Evolutionary conservation across 2,888 invertebrate genomes (phyloP).

Genomic region (Linyphia triangularis): DNA sequence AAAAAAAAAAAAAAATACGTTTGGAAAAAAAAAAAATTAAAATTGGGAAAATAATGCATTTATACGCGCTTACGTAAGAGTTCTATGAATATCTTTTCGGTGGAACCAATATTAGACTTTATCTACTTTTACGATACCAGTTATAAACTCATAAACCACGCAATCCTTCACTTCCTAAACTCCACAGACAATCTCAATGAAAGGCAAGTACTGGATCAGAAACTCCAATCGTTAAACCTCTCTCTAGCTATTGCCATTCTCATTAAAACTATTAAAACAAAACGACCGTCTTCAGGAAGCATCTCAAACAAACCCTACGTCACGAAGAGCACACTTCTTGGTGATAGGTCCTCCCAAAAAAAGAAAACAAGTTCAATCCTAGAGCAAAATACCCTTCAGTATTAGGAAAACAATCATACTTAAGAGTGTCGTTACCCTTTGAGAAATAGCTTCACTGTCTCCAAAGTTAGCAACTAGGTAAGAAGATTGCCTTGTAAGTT

Average conservation of each 20-base stretch:
- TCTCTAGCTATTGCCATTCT: neutral
- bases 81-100: too few species aligned
- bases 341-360: neutral
- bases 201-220: neutral
- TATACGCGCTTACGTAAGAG: too few species aligned
- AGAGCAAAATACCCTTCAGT: conserved; percentile 13
- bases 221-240: neutral
- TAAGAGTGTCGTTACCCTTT: conserved; percentile 7
- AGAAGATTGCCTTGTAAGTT: too few species aligned
- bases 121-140: too few species aligned
- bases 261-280: conserved; percentile 12
- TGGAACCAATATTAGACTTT: too few species aligned
- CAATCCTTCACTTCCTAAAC: too few species aligned
- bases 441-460: neutral
- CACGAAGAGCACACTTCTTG: neutral
- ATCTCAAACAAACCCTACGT: neutral
- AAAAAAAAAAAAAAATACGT: too few species aligned
- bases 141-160: too few species aligned
- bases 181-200: too few species aligned
- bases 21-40: too few species aligned
- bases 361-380: conserved; percentile 22
- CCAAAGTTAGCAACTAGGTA: too few species aligned
- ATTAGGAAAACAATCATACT: conserved; percentile 55
- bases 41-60: too few species aligned
- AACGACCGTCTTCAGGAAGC: neutral